Percentiles rank a stretch among this genome's conserved stretches.
phyloP scores from a whole-genome alignment of 30 jellyfish, hydroid and myxozoan genomes.

The Pelagia noctiluca region DNA sequence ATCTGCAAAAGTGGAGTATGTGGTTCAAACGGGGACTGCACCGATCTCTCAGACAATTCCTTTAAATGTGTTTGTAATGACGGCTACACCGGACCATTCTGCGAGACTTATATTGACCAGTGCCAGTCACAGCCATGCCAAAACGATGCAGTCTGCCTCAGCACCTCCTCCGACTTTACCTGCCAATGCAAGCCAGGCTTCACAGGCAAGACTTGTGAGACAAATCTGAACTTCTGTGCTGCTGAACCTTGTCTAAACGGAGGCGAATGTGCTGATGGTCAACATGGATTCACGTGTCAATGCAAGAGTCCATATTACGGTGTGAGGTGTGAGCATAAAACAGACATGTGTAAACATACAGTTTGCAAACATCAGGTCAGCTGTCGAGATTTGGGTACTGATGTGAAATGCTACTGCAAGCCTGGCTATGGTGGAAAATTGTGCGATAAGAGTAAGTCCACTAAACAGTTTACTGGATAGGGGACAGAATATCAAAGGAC shows the following conservation, averaged over 20 bases:
- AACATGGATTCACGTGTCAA: constrained; percentile 72
- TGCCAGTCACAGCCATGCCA: constrained; percentile 88
- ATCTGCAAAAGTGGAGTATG: constrained; percentile 75
- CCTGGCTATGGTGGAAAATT: constrained; percentile 94
- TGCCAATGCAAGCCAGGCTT: constrained; percentile 90
- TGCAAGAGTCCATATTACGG: constrained; percentile 88
- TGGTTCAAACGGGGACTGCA: constrained; percentile 79
- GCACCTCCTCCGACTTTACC: constrained; percentile 46
- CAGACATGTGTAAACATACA: constrained; percentile 92
- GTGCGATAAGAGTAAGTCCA: constrained; percentile 89
- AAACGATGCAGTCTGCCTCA: constrained; percentile 75
- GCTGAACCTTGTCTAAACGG: constrained; percentile 85
- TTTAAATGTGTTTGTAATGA: constrained; percentile 90
- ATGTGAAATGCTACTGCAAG: constrained; percentile 82
- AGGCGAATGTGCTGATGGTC: constrained; percentile 80
- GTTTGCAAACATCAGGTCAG: constrained; percentile 87
- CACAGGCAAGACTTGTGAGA: constrained; percentile 83
- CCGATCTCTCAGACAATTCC: constrained; percentile 77
- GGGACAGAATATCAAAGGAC: too few relatives aligned
- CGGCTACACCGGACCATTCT: constrained; percentile 84
- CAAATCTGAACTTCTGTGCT: constrained; percentile 77
- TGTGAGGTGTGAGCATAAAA: constrained; percentile 62
- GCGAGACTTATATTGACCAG: constrained; percentile 83
- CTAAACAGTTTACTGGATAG: too few relatives aligned
- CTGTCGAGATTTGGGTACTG: constrained; percentile 78